Conservation (phyloP, 2,113 vertebrate species). For the Daphoenositta chrysoptera region DNA sequence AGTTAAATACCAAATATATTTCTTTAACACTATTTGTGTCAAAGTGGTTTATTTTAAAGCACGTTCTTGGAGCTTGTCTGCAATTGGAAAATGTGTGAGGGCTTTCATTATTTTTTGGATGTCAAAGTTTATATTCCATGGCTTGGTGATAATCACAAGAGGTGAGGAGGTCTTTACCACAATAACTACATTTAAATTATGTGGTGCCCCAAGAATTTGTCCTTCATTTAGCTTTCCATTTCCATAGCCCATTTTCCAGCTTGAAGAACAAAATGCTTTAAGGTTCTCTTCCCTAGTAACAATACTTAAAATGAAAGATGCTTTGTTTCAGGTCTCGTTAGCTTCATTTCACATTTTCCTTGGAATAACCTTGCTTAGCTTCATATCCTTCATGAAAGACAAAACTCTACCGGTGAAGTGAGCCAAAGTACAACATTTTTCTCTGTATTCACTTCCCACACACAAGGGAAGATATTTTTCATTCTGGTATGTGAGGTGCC, state of each 20-base stretch:
- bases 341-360: slow-evolving; percentile 19
- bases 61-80: not conserved
- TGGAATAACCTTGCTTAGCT: slow-evolving; percentile 37
- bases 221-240: not conserved
- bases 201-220: not conserved
- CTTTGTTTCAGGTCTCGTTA: not conserved
- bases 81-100: not conserved
- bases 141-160: not conserved
- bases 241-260: not conserved
- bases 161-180: not conserved
- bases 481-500: not conserved
- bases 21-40: not conserved
- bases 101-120: not conserved
- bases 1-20: not conserved
- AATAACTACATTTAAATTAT: not conserved
- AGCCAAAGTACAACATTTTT: slow-evolving; percentile 40
- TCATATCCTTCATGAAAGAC: slow-evolving; percentile 24
- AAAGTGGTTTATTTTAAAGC: not conserved
- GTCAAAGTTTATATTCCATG: not conserved
- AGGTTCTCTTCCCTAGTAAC: not conserved
- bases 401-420: slow-evolving; percentile 17
- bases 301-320: slow-evolving; percentile 9
- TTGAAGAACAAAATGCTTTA: not conserved
- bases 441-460: slow-evolving; percentile 6
- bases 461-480: not conserved